Evolutionary conservation across 2,113 vertebrate genomes (phyloP).

Genomic region (Carollia perspicillata): DNA sequence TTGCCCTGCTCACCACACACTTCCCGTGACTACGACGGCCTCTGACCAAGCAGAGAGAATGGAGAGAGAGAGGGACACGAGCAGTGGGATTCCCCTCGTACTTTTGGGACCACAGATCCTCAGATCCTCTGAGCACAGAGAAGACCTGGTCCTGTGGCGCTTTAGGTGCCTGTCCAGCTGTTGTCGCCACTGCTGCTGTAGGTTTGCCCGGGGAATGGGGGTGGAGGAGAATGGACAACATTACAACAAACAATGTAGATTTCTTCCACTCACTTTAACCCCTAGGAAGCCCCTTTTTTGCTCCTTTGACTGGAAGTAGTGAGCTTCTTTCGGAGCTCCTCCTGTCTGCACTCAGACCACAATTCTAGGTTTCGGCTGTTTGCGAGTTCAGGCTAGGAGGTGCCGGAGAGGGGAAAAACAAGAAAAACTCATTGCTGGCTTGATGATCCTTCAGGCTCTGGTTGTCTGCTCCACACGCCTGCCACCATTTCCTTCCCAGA

Average conservation of each 20-base stretch:
- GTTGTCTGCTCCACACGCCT: not conserved
- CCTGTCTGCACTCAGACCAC: not conserved
- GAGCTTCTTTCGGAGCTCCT: not conserved
- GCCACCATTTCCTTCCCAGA: not conserved
- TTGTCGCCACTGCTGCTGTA: not conserved
- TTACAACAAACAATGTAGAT: not conserved
- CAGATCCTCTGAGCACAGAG: not conserved
- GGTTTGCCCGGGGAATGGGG: not conserved
- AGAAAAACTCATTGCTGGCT: not conserved
- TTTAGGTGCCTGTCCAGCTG: not conserved
- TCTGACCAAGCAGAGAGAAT: not conserved
- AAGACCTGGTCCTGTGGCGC: too few species aligned
- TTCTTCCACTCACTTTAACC: not conserved
- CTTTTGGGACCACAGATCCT: not conserved
- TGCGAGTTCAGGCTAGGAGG: not conserved
- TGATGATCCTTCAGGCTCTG: not conserved
- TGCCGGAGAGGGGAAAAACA: not conserved
- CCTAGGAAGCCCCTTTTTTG: not conserved
- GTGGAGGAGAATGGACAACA: not conserved
- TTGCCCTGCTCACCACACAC: not conserved
- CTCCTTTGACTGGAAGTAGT: not conserved
- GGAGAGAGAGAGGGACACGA: not conserved
- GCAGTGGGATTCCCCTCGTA: not conserved
- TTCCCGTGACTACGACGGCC: not conserved
- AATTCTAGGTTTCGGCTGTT: not conserved